Percentiles rank a stretch among this genome's conserved stretches.
Conservation (phyloP, 1,140 invertebrate genomes). For the Ctenoplectra terminalis region DNA sequence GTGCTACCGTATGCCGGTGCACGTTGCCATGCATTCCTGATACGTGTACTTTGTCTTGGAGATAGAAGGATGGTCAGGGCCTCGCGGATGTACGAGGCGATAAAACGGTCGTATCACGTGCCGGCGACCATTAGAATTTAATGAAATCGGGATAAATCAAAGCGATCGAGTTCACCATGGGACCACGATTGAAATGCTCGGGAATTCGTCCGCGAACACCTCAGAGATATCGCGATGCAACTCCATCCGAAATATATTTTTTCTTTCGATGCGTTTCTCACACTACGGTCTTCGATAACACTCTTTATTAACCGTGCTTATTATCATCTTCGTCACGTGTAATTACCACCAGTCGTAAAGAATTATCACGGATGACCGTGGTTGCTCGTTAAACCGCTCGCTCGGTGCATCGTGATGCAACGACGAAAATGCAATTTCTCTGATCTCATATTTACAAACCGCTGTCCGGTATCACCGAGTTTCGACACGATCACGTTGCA, state of each 20-base stretch:
- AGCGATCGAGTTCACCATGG: not conserved
- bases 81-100: constrained; percentile 46
- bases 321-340: not conserved
- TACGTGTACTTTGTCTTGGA: constrained; percentile 64
- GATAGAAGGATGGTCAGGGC: constrained; percentile 62
- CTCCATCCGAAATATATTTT: not conserved
- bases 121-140: constrained; percentile 34
- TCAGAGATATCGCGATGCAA: not conserved
- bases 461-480: not conserved
- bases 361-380: not conserved
- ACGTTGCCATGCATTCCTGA: constrained; percentile 60
- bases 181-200: not conserved
- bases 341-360: not conserved
- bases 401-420: constrained; percentile 9
- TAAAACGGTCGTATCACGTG: constrained; percentile 52
- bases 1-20: constrained; percentile 61
- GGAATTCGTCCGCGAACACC: not conserved
- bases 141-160: constrained; percentile 46
- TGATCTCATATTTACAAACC: constrained; percentile 30
- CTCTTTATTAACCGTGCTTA: not conserved
- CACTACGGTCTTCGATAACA: not conserved
- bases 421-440: constrained; percentile 31
- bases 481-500: not conserved
- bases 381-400: not conserved
- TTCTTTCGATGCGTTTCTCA: not conserved